phyloP scores from a whole-genome alignment of 2,113 vertebrate species.

The Acrocephalus arundinaceus region DNA sequence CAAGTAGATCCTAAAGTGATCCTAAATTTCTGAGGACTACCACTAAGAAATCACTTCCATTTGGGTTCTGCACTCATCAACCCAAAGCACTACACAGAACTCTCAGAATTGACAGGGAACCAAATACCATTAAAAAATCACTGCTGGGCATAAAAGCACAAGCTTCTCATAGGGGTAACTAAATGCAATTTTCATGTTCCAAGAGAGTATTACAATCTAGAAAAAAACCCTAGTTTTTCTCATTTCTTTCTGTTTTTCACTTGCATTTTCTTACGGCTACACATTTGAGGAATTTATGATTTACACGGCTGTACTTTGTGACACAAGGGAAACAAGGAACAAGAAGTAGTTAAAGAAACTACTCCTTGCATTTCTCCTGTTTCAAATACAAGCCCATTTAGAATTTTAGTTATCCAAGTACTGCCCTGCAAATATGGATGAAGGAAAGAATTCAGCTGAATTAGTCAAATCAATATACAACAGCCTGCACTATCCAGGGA shows the following conservation, averaged over 20 bases:
- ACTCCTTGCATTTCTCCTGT: not conserved
- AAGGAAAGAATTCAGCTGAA: not conserved
- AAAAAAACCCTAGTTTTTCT: fast-evolving
- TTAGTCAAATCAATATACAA: not conserved
- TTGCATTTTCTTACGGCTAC: not conserved
- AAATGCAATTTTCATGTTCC: not conserved
- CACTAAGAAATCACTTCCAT: not conserved
- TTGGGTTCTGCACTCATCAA: not conserved
- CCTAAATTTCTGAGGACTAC: not conserved
- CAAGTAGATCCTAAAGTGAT: not conserved
- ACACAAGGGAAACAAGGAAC: not conserved
- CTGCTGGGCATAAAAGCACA: not conserved
- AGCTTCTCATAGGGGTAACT: not conserved
- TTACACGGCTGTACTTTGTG: not conserved
- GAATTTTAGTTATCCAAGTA: not conserved
- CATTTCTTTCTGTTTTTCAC: not conserved
- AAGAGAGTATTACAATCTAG: not conserved
- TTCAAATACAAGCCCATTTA: not conserved
- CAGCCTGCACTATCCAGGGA: not conserved
- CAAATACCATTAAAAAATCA: not conserved
- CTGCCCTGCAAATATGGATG: not conserved
- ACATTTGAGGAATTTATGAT: not conserved
- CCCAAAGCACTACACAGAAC: not conserved
- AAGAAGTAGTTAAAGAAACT: not conserved
- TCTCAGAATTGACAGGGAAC: not conserved